Evolutionary conservation across 2,797 vertebrate species (phyloP).

Genomic region (Chloroceryle inda): DNA sequence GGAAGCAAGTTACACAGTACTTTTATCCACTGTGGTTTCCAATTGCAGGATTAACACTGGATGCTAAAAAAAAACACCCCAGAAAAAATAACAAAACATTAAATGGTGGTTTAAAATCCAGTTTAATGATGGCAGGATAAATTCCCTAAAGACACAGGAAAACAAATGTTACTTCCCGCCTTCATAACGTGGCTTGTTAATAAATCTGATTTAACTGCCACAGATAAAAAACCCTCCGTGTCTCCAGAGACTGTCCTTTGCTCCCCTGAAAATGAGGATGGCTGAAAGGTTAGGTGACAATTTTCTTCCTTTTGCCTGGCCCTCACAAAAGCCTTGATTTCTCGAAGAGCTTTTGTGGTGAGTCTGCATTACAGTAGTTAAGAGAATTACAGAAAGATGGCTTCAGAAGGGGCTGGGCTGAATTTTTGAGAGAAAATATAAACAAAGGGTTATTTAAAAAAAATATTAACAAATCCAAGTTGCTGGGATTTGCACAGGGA

Average conservation of each 20-base stretch:
- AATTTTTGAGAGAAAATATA: conserved; percentile 20
- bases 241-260: conserved; percentile 49
- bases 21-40: conserved; percentile 80
- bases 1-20: conserved; percentile 78
- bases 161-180: conserved; percentile 63
- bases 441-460: conserved; percentile 33
- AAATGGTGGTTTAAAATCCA: conserved; percentile 60
- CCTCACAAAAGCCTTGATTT: conserved; percentile 60
- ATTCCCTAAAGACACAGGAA: conserved; percentile 48
- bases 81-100: conserved; percentile 54
- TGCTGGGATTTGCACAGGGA: not conserved
- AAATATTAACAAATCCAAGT: not conserved
- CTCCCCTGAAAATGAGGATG: conserved; percentile 49
- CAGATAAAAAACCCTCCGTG: not conserved
- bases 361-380: conserved; percentile 53
- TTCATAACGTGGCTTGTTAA: conserved; percentile 43
- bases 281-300: conserved; percentile 13
- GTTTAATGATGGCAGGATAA: conserved; percentile 44
- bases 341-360: conserved; percentile 48
- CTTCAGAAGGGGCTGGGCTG: conserved; percentile 46
- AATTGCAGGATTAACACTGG: conserved; percentile 79
- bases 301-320: not conserved
- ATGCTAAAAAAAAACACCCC: conserved; percentile 19
- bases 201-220: conserved; percentile 57
- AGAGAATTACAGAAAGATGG: conserved; percentile 57